phyloP scores from a whole-genome alignment of 1,140 invertebrate genomes.

The Drosophila nikananu region DNA sequence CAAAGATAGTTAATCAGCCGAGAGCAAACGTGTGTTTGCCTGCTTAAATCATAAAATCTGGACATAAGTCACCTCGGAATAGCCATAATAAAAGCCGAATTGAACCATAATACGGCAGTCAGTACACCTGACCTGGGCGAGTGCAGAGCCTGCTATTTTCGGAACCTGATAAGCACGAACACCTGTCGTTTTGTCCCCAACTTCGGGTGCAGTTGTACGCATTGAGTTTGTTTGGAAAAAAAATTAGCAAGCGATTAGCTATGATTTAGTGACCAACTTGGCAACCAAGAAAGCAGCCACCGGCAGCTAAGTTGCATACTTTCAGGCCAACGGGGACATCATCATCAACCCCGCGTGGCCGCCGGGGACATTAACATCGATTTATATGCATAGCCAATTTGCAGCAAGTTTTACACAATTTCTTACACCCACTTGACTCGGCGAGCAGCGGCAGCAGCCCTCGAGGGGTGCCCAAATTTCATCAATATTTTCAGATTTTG shows the following conservation, averaged over 20 bases:
- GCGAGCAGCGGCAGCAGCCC: constrained; percentile 26
- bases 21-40: not conserved
- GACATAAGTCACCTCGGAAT: not conserved
- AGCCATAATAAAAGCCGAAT: not conserved
- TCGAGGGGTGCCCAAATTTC: constrained; percentile 75
- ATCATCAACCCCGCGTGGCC: constrained; percentile 10
- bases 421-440: constrained; percentile 84
- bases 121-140: constrained; percentile 21
- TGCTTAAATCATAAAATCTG: not conserved
- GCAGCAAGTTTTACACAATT: constrained; percentile 85
- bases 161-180: constrained; percentile 17
- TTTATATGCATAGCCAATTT: constrained; percentile 86
- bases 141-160: constrained; percentile 20
- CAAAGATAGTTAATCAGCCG: not conserved
- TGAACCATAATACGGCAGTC: not conserved
- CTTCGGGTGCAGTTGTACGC: constrained; percentile 19
- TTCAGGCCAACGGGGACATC: constrained; percentile 30
- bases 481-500: constrained; percentile 82
- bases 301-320: constrained; percentile 47
- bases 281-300: constrained; percentile 4
- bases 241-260: constrained; percentile 58
- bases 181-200: constrained; percentile 47
- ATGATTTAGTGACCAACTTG: constrained; percentile 34
- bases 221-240: constrained; percentile 14
- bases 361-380: constrained; percentile 80